Base-by-base conservation (phyloP, 2,888 invertebrate genomes). In the Adelphocoris suturalis region DNA sequence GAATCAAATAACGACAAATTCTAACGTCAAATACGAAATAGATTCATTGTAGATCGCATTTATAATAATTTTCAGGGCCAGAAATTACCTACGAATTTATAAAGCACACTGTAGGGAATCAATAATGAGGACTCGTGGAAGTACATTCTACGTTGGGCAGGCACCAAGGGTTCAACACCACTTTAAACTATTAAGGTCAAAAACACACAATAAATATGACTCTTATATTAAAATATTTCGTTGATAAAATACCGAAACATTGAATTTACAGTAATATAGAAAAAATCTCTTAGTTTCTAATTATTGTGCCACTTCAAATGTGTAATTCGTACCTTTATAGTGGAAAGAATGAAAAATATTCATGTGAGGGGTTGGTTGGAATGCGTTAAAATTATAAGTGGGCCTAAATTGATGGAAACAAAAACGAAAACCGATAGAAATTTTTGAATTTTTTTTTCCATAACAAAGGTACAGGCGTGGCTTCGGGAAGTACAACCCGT, bases 191-290 rank as follows among this genome's bases (percentile, higher is more conserved):
- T 78, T 46, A 76, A 86, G 86, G 75, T 88, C 57, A 37, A n/a
- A 75, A 88, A 88, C 88, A 88, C 78, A 55, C 88, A 76, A 55
- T 88, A 88, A 88, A 86, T 37, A 37, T 78, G 48, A 68, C 68
- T 82, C 88, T 88, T 88, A 88, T 88, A 88, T 27, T 88, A 88
- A 88, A 88, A 88, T 88, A 88, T 76, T 88, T 88, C 88, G 88
- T 88, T 88, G 88, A 68, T 88, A 88, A 88, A 88, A 88, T 88
- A 88, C 88, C 47, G 75, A 85, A 46, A 85, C 52, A 82, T 82
- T 14, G 52, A 48, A 52, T 82, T 82, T 48, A 23, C 82, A 75
- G 47, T 55, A 75, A 46, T 52, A n/a, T 88, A 48, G 78, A 88
- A 88, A n/a, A 78, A 52, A 78, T 28, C 75, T 47, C 76, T 88